These are phyloP conservation scores for Phaethornis superciliosus DNA, from an alignment of 2,113 vertebrate genomes.

Conservation along the genomic window DNA sequence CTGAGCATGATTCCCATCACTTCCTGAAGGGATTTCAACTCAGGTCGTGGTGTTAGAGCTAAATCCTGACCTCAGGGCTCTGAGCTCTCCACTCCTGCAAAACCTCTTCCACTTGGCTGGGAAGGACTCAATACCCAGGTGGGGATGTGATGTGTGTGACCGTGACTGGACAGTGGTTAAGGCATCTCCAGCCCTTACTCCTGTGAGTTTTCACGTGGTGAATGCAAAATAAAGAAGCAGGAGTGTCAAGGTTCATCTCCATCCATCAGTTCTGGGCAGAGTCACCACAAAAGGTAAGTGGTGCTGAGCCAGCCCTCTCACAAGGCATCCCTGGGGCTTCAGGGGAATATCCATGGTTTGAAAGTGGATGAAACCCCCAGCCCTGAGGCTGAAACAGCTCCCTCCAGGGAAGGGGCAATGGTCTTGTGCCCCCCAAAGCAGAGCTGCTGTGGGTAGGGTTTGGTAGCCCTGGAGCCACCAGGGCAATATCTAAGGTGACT, in stretches of 20 bases:
- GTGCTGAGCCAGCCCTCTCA: neutral
- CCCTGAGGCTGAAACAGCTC: no score
- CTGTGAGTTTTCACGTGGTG: neutral
- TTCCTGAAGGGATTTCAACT: neutral
- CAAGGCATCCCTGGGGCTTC: neutral
- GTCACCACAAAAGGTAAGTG: neutral
- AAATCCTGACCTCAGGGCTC: neutral
- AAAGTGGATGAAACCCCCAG: neutral
- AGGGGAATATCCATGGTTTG: fast-evolving
- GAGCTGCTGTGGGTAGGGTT: neutral
- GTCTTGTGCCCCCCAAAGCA: fast-evolving
- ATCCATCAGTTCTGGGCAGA: neutral
- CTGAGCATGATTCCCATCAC: neutral
- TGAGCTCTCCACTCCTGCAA: neutral
- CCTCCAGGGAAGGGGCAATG: neutral
- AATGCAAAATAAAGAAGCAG: neutral
- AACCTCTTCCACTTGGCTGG: neutral
- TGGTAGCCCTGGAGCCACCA: neutral
- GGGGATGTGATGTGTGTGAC: fast-evolving
- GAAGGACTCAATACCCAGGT: neutral
- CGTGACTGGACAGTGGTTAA: neutral
- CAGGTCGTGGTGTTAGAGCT: neutral
- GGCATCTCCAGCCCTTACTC: neutral
- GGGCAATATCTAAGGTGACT: neutral
- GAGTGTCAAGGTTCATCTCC: neutral